Conservation (phyloP, 2,113 vertebrate species). For the Ammodytes marinus region DNA sequence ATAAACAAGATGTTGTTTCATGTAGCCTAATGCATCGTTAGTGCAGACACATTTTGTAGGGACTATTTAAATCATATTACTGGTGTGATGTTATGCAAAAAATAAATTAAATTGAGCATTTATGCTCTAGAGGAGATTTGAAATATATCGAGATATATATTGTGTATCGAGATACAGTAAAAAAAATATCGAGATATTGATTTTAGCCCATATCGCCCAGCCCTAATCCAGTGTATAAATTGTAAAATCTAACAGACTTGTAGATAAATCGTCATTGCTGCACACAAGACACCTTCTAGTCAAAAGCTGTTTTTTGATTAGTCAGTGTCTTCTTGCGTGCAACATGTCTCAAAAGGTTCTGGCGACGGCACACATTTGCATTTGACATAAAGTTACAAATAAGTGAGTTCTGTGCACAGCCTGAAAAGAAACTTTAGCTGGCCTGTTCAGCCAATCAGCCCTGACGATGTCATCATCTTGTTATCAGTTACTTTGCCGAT, state of each 20-base stretch:
- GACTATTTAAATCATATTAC: no score
- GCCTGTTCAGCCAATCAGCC: neutral
- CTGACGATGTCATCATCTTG: neutral
- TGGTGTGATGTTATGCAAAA: no score
- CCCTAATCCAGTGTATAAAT: no score
- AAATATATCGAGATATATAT: no score
- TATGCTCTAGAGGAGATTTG: no score
- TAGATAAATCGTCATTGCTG: neutral
- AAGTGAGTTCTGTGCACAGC: neutral
- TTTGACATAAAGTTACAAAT: neutral
- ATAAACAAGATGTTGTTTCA: no score
- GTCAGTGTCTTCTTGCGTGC: neutral
- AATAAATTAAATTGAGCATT: no score
- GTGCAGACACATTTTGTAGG: no score
- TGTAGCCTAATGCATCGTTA: no score
- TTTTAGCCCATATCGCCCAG: no score
- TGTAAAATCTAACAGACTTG: neutral
- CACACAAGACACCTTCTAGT: neutral
- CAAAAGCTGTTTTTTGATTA: neutral
- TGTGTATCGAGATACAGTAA: no score
- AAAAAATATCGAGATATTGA: no score
- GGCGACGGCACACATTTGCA: neutral
- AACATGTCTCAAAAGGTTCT: neutral
- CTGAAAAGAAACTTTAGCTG: neutral
- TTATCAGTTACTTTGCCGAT: neutral